phyloP scores from a whole-genome alignment of 2,888 invertebrate genomes.

The Drosophila histrio region DNA sequence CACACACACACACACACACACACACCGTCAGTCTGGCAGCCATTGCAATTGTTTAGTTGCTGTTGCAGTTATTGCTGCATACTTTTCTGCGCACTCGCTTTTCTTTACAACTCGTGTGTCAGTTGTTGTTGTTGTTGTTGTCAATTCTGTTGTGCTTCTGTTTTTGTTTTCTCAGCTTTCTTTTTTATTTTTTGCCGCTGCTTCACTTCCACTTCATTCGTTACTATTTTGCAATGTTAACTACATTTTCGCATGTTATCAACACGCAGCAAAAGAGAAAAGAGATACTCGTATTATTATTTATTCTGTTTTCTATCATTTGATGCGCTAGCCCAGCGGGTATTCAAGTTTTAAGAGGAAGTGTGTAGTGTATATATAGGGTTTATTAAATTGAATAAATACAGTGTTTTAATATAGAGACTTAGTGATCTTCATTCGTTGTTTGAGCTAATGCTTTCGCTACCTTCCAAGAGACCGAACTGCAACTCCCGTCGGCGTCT shows the following conservation, averaged over 20 bases:
- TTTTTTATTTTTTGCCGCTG: constrained; percentile 17
- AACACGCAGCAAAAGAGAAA: constrained; percentile 24
- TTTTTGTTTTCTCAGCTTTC: constrained; percentile 9
- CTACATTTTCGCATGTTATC: constrained; percentile 69
- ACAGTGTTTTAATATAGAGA: too few species aligned
- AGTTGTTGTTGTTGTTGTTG: neutral
- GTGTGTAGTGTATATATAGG: too few species aligned
- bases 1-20: constrained; percentile 1
- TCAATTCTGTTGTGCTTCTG: constrained; percentile 19
- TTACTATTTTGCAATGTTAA: constrained; percentile 74
- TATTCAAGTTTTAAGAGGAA: neutral
- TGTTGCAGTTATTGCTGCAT: constrained; percentile 61
- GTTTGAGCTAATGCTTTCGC: too few species aligned
- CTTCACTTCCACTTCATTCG: constrained; percentile 71
- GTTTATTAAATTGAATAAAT: too few species aligned
- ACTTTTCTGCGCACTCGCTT: constrained; percentile 58
- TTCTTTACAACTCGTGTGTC: constrained; percentile 18
- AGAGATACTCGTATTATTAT: constrained; percentile 41
- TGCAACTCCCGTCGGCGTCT: too few species aligned
- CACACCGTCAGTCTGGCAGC: constrained; percentile 1
- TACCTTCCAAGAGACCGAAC: too few species aligned
- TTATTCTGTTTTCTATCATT: constrained; percentile 22
- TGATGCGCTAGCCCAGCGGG: neutral
- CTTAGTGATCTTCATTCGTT: too few species aligned
- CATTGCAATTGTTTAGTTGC: constrained; percentile 51